These are phyloP conservation scores for Salvelinus sp. DNA, from an alignment of 2,113 vertebrate species.

Conservation along the genomic window DNA sequence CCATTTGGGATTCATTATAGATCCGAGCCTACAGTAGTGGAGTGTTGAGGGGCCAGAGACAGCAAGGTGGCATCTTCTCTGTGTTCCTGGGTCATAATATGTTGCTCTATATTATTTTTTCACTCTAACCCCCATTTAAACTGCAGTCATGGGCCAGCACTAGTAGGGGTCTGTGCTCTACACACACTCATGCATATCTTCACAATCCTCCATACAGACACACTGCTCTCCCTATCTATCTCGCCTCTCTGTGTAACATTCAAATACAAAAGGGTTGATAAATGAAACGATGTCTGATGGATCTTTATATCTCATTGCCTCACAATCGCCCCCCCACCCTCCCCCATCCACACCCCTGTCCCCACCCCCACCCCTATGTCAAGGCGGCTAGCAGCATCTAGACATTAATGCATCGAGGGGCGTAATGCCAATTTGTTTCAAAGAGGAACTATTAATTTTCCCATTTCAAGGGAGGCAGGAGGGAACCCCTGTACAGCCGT, in stretches of 20 bases:
- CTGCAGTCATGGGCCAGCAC: not conserved
- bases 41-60: not conserved
- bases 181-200: constrained; percentile 23
- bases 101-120: not conserved
- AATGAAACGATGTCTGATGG: constrained; percentile 27
- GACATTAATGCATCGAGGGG: constrained; percentile 78
- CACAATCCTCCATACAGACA: constrained; percentile 2
- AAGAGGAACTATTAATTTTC: constrained; percentile 89
- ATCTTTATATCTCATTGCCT: constrained; percentile 54
- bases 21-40: not conserved
- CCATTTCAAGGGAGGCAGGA: constrained; percentile 87
- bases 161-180: not conserved
- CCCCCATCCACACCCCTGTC: too few relatives aligned
- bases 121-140: not conserved
- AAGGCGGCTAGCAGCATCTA: constrained; percentile 45
- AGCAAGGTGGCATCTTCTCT: not conserved
- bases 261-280: not conserved
- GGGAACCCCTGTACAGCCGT: constrained; percentile 83
- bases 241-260: too few relatives aligned
- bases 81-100: not conserved
- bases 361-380: constrained; percentile 29
- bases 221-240: too few relatives aligned
- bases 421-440: constrained; percentile 89
- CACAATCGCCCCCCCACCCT: constrained; percentile 24
- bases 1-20: too few relatives aligned